Conservation (phyloP, 2,888 invertebrate species). For the Elmis aenea region DNA sequence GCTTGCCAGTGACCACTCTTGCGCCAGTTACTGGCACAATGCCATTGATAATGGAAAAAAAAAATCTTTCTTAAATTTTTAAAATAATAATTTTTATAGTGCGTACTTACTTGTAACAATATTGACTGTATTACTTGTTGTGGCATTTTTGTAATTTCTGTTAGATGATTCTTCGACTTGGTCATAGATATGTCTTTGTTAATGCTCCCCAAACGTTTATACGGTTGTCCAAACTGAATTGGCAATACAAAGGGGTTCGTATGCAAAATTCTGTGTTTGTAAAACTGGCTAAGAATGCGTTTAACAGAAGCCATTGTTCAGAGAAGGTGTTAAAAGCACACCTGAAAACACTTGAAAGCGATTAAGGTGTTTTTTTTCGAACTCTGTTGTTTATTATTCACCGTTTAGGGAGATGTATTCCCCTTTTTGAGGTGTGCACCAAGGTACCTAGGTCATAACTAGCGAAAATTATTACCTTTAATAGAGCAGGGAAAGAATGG, state of each 20-base stretch:
- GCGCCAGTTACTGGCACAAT: no score
- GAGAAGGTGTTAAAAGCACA: slow-evolving; percentile 44
- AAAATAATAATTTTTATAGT: no score
- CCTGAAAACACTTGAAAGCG: slow-evolving; percentile 45
- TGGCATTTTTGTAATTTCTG: neutral
- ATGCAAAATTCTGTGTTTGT: slow-evolving; percentile 4
- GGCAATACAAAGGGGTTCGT: slow-evolving; percentile 16
- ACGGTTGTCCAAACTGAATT: slow-evolving; percentile 34
- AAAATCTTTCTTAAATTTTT: no score
- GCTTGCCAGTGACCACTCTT: no score
- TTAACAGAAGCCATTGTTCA: slow-evolving; percentile 27
- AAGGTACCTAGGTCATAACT: slow-evolving; percentile 11
- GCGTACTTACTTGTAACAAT: no score
- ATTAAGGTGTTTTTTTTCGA: slow-evolving; percentile 41
- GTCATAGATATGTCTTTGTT: no score
- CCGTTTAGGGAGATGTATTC: slow-evolving; percentile 27
- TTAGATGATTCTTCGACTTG: no score
- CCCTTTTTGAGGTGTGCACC: slow-evolving; percentile 18
- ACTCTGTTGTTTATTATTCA: slow-evolving; percentile 28
- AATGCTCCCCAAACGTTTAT: no score
- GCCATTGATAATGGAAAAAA: no score
- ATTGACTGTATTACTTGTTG: no score
- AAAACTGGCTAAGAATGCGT: slow-evolving; percentile 27
- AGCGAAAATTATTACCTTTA: slow-evolving; percentile 27
- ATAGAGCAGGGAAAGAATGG: slow-evolving; percentile 25